Percentiles rank a stretch among this genome's conserved stretches.
Evolutionary conservation across 2,888 invertebrate species (phyloP).

Genomic region (Ennomos fuscantarius): DNA sequence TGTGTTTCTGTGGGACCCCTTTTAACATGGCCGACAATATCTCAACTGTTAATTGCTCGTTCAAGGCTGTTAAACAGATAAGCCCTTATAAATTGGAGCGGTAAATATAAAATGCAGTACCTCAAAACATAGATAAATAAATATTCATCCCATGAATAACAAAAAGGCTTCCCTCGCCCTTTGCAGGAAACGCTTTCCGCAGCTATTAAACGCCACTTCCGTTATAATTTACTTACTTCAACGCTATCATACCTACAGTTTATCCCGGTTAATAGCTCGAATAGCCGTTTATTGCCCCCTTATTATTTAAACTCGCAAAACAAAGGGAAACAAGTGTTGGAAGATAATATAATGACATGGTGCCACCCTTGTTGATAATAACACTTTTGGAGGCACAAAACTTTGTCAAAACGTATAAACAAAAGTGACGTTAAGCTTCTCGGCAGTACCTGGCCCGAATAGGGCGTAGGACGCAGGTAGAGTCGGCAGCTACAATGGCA

Average conservation of each 20-base stretch:
- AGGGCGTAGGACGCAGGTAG: conserved; percentile 62
- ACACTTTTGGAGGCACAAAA: conserved; percentile 65
- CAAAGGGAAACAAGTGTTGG: conserved; percentile 51
- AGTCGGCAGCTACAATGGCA: conserved; percentile 76
- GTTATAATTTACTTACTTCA: conserved; percentile 57
- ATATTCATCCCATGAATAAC: conserved; percentile 55
- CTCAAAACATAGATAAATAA: conserved; percentile 50
- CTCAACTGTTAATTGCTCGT: conserved; percentile 52
- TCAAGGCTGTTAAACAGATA: conserved; percentile 52
- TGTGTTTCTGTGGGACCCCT: conserved; percentile 28
- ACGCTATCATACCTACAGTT: conserved; percentile 48
- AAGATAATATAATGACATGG: conserved; percentile 51
- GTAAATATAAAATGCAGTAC: conserved; percentile 48
- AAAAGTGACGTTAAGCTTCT: conserved; percentile 47
- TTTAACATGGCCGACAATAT: conserved; percentile 38
- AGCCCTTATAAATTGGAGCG: conserved; percentile 50
- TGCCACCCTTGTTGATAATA: conserved; percentile 73
- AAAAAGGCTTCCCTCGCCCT: conserved; percentile 54
- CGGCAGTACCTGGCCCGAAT: conserved; percentile 46
- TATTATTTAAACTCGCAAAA: conserved; percentile 42
- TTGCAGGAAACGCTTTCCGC: conserved; percentile 53
- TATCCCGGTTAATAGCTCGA: conserved; percentile 45
- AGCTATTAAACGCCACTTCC: conserved; percentile 60
- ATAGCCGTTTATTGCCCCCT: conserved; percentile 41
- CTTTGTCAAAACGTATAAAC: conserved; percentile 79